A percentile compares a stretch with the other conserved stretches of the same genome.
phyloP scores from a whole-genome alignment of 2,113 vertebrate genomes.

The Asarcornis scutulata region DNA sequence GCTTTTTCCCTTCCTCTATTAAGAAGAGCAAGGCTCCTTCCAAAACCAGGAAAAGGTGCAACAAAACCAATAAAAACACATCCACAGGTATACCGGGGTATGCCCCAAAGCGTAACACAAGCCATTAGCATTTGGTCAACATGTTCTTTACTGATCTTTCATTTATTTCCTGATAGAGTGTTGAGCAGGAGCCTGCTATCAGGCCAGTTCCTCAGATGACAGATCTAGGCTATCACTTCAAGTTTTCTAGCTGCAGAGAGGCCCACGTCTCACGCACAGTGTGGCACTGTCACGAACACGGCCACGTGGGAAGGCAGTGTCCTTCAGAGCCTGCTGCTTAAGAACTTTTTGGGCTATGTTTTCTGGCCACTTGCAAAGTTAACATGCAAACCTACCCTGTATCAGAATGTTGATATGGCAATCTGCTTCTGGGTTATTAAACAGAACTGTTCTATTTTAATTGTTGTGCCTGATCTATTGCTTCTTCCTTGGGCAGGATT shows the following conservation, averaged over 20 bases:
- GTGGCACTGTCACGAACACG: accelerated
- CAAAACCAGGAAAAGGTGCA: not conserved
- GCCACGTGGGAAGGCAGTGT: not conserved
- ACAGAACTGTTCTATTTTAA: not conserved
- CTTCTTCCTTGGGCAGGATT: not conserved
- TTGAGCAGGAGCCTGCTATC: not conserved
- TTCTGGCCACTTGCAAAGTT: not conserved
- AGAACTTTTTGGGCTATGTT: not conserved
- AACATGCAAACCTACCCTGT: accelerated
- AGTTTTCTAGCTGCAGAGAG: not conserved
- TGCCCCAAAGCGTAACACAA: not conserved
- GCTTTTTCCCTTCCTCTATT: accelerated
- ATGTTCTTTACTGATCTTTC: not conserved
- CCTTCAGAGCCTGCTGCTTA: not conserved
- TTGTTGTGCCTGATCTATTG: not conserved
- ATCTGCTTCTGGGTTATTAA: not conserved
- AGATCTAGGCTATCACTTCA: not conserved
- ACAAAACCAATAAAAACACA: not conserved
- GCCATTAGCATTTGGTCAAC: not conserved
- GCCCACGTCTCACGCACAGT: not conserved
- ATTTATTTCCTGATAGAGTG: not conserved
- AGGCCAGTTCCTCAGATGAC: not conserved
- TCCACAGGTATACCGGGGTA: not conserved
- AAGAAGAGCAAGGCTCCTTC: not conserved
- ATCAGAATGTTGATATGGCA: accelerated